Conservation (phyloP, 1,140 invertebrate species). For the Drosophila pallidifrons region DNA sequence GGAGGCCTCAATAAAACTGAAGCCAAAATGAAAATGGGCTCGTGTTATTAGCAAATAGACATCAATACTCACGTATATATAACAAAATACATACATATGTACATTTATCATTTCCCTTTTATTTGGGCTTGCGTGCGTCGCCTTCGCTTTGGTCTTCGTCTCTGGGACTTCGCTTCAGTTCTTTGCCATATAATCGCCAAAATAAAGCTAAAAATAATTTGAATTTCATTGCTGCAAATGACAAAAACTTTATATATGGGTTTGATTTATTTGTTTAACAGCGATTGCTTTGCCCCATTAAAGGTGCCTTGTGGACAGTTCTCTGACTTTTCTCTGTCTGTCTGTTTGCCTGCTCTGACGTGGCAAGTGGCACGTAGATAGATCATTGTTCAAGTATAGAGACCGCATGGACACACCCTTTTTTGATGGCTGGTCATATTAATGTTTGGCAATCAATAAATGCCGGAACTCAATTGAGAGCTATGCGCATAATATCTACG, state of each 20-base stretch:
- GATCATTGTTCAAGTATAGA: no score
- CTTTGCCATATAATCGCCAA: slow-evolving; percentile 58
- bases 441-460: slow-evolving; percentile 12
- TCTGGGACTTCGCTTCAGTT: slow-evolving; percentile 5
- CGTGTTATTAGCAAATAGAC: slow-evolving; percentile 68
- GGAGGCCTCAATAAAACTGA: slow-evolving; percentile 33
- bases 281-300: slow-evolving; percentile 8
- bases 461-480: slow-evolving; percentile 1
- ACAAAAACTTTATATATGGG: slow-evolving; percentile 63
- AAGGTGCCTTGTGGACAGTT: slow-evolving; percentile 4
- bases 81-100: background rate
- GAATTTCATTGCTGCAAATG: slow-evolving; percentile 79
- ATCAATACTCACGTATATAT: slow-evolving; percentile 3
- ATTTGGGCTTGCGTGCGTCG: slow-evolving; percentile 14
- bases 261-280: slow-evolving; percentile 47
- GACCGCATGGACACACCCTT: background rate
- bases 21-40: slow-evolving; percentile 48
- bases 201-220: slow-evolving; percentile 81
- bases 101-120: slow-evolving; percentile 24
- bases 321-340: background rate
- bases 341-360: background rate
- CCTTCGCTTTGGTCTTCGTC: background rate
- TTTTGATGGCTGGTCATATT: background rate
- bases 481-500: background rate
- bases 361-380: background rate